Base-by-base conservation (phyloP, 1,140 invertebrate genomes). In the Pseudomyrmex gracilis region DNA sequence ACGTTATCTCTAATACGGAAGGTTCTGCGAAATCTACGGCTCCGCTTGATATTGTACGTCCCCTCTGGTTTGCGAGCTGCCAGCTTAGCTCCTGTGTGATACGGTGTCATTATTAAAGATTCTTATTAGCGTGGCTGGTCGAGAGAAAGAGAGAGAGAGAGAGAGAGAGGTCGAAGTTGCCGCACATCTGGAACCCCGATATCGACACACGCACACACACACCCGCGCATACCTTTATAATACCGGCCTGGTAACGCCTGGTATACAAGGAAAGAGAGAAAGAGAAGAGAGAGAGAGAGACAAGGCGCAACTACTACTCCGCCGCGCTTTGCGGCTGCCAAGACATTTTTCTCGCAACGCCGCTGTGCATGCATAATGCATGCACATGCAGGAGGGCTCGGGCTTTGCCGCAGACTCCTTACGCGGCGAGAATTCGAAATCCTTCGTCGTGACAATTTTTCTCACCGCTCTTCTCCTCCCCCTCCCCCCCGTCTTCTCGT, bases 361-460 rank as follows among this genome's bases (percentile, higher is more conserved):
- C 83, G 51, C 60, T 63, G 83, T 85, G 82, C 84, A 89, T 90
- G 84, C 90, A 89, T 87, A 76, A 89, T 86, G 83, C 86, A 91
- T 91, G 83, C 82, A 84, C 83, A 83, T 73, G 73, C 82, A 22
- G 47, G 71, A 84, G 61, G 8, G 49, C 71, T 22, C 60, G 47
- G 73, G 63, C 61, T 77, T 45, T 70, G 60, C 71, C 55, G 85
- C 85, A 84, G 77, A 83, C 83, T 85, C 86, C 83, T 82, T 88
- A 88, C 85, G 83, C 85, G 87, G 51, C 49, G 80, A 86, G 90
- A 92, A 92, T 91, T 90, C 84, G 73, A 90, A 91, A 90, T 91
- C 85, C 77, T 87, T 82, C 82, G 80, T 58, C 64, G 89, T 73
- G 77, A 76, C 73, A 82, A 85, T 88, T 76, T 66, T 73, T 66